These are phyloP conservation scores for Gasteruption jaculator DNA, from an alignment of 2,888 invertebrate genomes.

Conservation along the genomic window DNA sequence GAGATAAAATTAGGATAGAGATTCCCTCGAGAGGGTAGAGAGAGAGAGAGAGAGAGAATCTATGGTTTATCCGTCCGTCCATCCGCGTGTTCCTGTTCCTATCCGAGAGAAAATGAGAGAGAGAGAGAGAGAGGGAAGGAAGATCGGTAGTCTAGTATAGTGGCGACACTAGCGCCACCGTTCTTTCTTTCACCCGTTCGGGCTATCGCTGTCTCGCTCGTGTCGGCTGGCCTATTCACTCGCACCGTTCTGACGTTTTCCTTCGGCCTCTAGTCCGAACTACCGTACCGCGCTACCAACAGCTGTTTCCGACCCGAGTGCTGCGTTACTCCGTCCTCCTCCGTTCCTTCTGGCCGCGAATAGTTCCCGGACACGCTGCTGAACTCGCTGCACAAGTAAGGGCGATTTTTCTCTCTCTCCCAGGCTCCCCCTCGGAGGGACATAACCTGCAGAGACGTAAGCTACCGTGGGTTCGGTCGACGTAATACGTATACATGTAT, in stretches of 20 bases:
- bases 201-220: no score
- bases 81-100: background rate
- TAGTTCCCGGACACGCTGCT: background rate
- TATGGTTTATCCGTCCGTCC: background rate
- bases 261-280: no score
- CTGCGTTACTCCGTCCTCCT: background rate
- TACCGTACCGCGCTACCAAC: slow-evolving; percentile 24
- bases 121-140: slow-evolving; percentile 1
- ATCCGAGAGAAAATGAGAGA: slow-evolving; percentile 7
- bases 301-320: slow-evolving; percentile 27
- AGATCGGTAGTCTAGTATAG: slow-evolving; percentile 14
- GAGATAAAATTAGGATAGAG: no score
- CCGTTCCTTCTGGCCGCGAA: background rate
- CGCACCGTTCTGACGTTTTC: slow-evolving; percentile 15
- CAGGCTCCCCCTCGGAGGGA: slow-evolving; percentile 1
- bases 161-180: slow-evolving; percentile 2
- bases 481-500: no score
- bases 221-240: no score
- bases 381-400: background rate
- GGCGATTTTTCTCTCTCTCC: no score
- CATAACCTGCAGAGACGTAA: no score
- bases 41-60: slow-evolving; percentile 10
- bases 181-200: no score
- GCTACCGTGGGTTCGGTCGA: no score
- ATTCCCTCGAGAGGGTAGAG: no score